Evolutionary conservation across 2,113 vertebrate species (phyloP).

Genomic region (Calyptommatus sinebrachiatus): DNA sequence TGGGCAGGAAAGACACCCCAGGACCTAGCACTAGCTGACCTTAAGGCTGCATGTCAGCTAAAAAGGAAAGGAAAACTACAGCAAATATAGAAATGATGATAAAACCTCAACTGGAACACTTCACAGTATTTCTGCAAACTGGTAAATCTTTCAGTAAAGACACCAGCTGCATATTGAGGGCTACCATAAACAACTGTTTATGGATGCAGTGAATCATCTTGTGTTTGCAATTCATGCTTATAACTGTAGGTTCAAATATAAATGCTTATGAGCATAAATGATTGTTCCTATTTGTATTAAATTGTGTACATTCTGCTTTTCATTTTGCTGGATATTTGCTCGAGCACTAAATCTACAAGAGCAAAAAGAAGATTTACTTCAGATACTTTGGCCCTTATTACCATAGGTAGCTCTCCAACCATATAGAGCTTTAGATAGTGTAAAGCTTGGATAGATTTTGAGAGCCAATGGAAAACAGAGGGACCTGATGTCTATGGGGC

Average conservation of each 20-base stretch:
- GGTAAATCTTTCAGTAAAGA: neutral
- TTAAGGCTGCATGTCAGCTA: slow-evolving; percentile 36
- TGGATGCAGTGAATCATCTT: neutral
- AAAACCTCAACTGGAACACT: neutral
- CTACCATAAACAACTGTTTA: neutral
- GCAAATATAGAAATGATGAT: neutral
- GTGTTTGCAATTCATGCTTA: neutral
- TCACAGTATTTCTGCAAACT: too few relatives aligned
- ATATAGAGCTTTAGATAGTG: too few relatives aligned
- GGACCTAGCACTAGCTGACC: slow-evolving; percentile 23
- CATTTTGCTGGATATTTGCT: too few relatives aligned
- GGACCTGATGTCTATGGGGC: too few relatives aligned
- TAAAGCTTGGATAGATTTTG: too few relatives aligned
- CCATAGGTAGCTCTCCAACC: too few relatives aligned
- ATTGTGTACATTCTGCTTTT: neutral
- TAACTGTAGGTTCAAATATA: neutral
- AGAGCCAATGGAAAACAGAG: too few relatives aligned
- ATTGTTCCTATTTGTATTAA: neutral
- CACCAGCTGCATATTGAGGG: neutral
- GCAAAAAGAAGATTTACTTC: too few relatives aligned
- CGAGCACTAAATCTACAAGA: too few relatives aligned
- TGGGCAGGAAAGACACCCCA: neutral
- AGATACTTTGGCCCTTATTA: too few relatives aligned
- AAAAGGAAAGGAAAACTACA: slow-evolving; percentile 56
- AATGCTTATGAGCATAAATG: neutral